Evolutionary conservation across 2,888 invertebrate genomes (phyloP), one percentile per base, ranked within the genome.

Genomic region (Trisateles emortualis): DNA sequence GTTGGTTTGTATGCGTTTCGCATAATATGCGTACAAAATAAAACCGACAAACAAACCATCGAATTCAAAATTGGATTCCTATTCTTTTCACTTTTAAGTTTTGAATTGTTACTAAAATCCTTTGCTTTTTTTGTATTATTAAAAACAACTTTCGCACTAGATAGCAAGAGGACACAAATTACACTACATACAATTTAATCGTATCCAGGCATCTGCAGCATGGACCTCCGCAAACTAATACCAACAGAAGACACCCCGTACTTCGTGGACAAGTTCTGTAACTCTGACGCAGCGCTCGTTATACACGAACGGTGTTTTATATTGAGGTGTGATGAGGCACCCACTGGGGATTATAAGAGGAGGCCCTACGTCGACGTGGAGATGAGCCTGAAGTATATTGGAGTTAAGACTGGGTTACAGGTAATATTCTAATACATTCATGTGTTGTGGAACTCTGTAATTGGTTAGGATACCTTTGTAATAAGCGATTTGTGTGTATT

Each of bases 151-250:
- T n/a, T n/a, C n/a, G n/a, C n/a, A n/a, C n/a, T n/a, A n/a, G n/a
- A n/a, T n/a, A n/a, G n/a, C n/a, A n/a, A n/a, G n/a, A n/a, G n/a
- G n/a, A n/a, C n/a, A n/a, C n/a, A n/a, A n/a, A n/a, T 30, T 0
- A 24, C 24, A 24, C 6, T 24, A 4, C 8, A n/a, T 17, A 59
- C 22, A 44, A 13, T 8, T 11, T 33, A 22, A 17, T 39, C n/a
- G 22, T 26, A 26, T 13, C 0, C 72, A 93, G 93, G 92, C 6
- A 83, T 92, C 24, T 91, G 90, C 80, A 91, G 93, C 68, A 78
- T 94, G 72, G 93, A 94, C 61, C 86, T 94, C 0, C 87, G 91
- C 14, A 88, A 94, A 36, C 71, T 94, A 14, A 77, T 94, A 0
- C 88, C 93, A 0, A 87, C 89, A 0, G 88, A 91, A 4, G 83